These are phyloP conservation scores for Melanerpes aurifrons DNA, from an alignment of 2,113 vertebrate genomes.

Conservation along the genomic window DNA sequence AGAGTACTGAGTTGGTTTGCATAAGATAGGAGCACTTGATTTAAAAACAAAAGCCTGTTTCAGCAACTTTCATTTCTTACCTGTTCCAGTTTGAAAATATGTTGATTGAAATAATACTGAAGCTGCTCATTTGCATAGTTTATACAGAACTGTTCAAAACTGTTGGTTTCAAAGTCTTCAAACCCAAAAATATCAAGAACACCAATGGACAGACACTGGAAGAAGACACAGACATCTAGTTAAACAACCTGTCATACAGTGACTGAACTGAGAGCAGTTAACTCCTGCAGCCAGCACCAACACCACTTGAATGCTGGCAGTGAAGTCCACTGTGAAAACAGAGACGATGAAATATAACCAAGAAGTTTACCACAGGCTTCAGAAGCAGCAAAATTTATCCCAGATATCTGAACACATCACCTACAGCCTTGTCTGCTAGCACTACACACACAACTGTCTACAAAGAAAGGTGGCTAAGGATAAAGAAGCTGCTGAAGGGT, in stretches of 20 bases:
- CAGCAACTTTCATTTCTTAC: constrained; percentile 69
- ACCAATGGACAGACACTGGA: constrained; percentile 93
- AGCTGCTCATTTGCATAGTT: constrained; percentile 99
- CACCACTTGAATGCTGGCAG: background rate
- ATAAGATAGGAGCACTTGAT: background rate
- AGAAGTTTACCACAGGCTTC: background rate
- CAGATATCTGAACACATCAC: background rate
- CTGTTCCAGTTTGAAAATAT: constrained; percentile 98
- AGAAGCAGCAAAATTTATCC: background rate
- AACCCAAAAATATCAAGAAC: constrained; percentile 98
- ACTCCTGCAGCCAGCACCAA: background rate
- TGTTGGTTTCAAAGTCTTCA: constrained; percentile 96
- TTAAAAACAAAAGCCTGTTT: background rate
- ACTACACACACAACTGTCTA: background rate
- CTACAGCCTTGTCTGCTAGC: background rate
- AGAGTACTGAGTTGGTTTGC: background rate
- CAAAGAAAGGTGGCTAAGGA: background rate
- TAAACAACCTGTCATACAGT: background rate
- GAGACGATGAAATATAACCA: background rate
- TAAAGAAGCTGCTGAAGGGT: too few species aligned
- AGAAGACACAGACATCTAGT: background rate
- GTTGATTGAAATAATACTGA: constrained; percentile 98
- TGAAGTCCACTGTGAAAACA: background rate
- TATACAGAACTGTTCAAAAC: constrained; percentile 98
- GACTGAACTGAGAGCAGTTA: background rate